Percentiles rank a stretch among this genome's conserved stretches.
Conservation (phyloP, 2,888 invertebrate genomes). For the Melieria omissa region DNA sequence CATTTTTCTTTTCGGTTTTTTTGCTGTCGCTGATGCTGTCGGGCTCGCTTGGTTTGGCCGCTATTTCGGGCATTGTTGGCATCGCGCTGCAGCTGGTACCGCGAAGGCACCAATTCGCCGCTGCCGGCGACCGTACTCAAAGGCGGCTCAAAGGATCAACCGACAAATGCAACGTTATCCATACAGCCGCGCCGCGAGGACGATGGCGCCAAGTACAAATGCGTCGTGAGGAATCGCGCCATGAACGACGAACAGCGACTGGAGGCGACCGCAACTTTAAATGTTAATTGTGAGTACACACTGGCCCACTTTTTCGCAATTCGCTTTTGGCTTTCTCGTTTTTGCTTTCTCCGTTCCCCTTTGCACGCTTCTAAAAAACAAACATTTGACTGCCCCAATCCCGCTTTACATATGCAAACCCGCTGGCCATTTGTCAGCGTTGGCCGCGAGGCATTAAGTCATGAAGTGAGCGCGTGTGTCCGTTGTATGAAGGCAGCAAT, state of each 20-base stretch:
- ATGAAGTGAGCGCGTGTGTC: neutral
- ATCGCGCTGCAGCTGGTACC: slow-evolving; percentile 75
- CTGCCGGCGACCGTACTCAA: slow-evolving; percentile 77
- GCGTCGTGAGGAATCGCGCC: slow-evolving; percentile 90
- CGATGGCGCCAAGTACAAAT: slow-evolving; percentile 84
- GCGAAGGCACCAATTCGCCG: slow-evolving; percentile 79
- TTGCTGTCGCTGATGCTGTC: neutral
- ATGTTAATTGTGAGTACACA: slow-evolving; percentile 86
- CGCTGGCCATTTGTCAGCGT: too few relatives aligned
- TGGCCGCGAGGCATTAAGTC: neutral
- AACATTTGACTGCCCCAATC: too few relatives aligned
- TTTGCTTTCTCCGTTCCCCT: too few relatives aligned
- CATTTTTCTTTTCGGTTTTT: slow-evolving; percentile 9
- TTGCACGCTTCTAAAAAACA: too few relatives aligned
- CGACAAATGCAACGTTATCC: slow-evolving; percentile 80
- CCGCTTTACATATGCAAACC: too few relatives aligned
- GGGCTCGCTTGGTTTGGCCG: neutral
- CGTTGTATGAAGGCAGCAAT: too few relatives aligned
- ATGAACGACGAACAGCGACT: slow-evolving; percentile 84
- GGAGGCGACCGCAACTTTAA: slow-evolving; percentile 82
- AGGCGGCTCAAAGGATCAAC: slow-evolving; percentile 79
- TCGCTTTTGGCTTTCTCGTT: too few relatives aligned
- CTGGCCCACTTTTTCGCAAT: too few relatives aligned
- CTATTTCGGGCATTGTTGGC: neutral
- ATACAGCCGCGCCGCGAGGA: slow-evolving; percentile 85